Percentiles rank a stretch among this genome's conserved stretches.
Evolutionary conservation across 2,888 invertebrate genomes (phyloP).

Genomic region (Yponomeuta cagnagella): DNA sequence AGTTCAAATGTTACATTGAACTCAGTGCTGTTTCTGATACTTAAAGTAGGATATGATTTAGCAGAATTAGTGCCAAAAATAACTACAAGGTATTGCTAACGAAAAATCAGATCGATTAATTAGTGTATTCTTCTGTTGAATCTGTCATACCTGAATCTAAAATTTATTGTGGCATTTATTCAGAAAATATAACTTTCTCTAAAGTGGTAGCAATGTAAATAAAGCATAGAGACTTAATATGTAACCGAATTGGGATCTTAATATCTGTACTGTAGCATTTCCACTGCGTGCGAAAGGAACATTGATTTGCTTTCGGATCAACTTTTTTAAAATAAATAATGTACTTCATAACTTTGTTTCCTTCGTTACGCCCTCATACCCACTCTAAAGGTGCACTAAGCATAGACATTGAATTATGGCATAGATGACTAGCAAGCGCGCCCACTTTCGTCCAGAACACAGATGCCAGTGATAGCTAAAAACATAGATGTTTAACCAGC

Average conservation of each 20-base stretch:
- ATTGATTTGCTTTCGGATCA: slow-evolving; percentile 69
- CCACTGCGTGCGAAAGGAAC: slow-evolving; percentile 64
- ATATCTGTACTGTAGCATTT: slow-evolving; percentile 43
- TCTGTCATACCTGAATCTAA: no score
- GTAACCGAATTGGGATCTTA: neutral
- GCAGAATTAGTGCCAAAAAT: slow-evolving; percentile 44
- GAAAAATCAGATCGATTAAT: neutral
- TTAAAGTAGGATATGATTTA: slow-evolving; percentile 17
- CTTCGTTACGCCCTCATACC: neutral
- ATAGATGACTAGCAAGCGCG: no score
- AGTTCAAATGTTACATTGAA: slow-evolving; percentile 44
- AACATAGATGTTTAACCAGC: no score
- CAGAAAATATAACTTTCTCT: neutral
- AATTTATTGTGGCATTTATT: neutral
- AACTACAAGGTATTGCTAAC: neutral
- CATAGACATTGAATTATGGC: no score
- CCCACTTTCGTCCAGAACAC: no score
- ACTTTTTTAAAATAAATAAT: slow-evolving; percentile 37
- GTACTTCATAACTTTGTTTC: slow-evolving; percentile 14
- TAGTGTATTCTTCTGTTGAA: neutral
- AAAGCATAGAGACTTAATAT: slow-evolving; percentile 5
- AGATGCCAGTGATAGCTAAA: no score
- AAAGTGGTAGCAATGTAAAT: slow-evolving; percentile 3
- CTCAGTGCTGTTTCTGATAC: neutral
- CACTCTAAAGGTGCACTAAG: neutral